A percentile compares a stretch with the other conserved stretches of the same genome.
Conservation (phyloP, 2,888 invertebrate genomes). For the Hecatera dysodea region DNA sequence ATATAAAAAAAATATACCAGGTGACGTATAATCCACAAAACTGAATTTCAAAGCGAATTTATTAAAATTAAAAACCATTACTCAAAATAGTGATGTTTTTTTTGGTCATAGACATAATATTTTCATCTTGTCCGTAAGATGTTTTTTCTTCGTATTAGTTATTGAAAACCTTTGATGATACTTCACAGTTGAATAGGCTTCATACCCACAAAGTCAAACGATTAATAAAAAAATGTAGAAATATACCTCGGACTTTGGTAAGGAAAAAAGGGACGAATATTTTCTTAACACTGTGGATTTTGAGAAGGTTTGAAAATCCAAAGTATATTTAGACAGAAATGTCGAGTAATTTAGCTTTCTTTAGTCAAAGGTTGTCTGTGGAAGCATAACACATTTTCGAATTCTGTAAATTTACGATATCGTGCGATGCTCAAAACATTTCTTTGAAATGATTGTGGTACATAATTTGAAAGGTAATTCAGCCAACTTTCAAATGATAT, state of each 20-base stretch:
- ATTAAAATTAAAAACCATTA: neutral
- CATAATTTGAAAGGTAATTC: no score
- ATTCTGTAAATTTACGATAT: no score
- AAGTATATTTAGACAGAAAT: neutral
- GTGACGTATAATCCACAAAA: neutral
- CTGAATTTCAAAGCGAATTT: slow-evolving; percentile 6
- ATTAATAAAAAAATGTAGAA: slow-evolving; percentile 61
- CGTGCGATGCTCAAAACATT: no score
- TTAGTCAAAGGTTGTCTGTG: neutral
- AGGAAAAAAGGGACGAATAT: slow-evolving; percentile 7
- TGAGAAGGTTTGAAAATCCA: slow-evolving; percentile 1
- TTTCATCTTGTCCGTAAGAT: neutral
- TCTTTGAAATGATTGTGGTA: no score
- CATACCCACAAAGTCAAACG: slow-evolving; percentile 43
- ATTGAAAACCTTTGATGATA: slow-evolving; percentile 57
- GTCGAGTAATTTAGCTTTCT: neutral
- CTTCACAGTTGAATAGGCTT: slow-evolving; percentile 45
- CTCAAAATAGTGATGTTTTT: slow-evolving; percentile 7
- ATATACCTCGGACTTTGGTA: slow-evolving; percentile 19
- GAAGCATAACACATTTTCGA: no score
- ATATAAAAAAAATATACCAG: neutral
- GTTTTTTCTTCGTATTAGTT: slow-evolving; percentile 28
- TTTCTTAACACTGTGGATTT: neutral
- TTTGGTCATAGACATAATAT: slow-evolving; percentile 5
- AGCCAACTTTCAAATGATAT: no score